Conservation (phyloP, 2,888 invertebrate genomes). For the Hypena proboscidalis region DNA sequence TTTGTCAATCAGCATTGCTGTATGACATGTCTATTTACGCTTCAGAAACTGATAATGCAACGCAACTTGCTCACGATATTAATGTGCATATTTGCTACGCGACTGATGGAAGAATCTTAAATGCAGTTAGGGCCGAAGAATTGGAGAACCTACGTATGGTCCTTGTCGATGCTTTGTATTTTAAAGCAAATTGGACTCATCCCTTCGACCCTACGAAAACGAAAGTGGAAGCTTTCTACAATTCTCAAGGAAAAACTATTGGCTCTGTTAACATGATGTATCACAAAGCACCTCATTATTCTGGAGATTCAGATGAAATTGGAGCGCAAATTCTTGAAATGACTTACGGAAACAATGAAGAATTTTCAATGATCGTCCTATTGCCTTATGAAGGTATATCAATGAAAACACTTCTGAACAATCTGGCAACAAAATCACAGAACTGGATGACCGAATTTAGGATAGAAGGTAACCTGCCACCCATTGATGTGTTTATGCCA, state of each 20-base stretch:
- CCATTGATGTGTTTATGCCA: constrained; percentile 86
- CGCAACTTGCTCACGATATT: constrained; percentile 82
- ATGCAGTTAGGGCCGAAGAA: constrained; percentile 84
- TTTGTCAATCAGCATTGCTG: constrained; percentile 66
- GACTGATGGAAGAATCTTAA: constrained; percentile 88
- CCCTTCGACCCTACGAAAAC: constrained; percentile 87
- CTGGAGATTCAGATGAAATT: constrained; percentile 80
- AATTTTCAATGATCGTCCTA: constrained; percentile 87
- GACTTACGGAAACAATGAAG: constrained; percentile 87
- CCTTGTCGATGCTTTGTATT: constrained; percentile 88
- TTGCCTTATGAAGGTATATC: constrained; percentile 86
- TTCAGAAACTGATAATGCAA: constrained; percentile 83
- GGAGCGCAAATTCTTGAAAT: constrained; percentile 88
- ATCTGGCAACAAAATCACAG: constrained; percentile 75
- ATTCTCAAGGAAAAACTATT: constrained; percentile 81
- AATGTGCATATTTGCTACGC: constrained; percentile 88
- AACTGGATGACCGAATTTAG: constrained; percentile 81
- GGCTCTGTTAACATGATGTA: constrained; percentile 91
- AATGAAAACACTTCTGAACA: constrained; percentile 76
- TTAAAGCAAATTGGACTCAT: constrained; percentile 89
- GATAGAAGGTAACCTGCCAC: constrained; percentile 67
- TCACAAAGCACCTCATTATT: constrained; percentile 85
- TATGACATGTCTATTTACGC: constrained; percentile 84
- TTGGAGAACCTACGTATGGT: constrained; percentile 81
- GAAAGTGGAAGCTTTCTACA: constrained; percentile 82